A percentile compares a stretch with the other conserved stretches of the same genome.
phyloP scores from a whole-genome alignment of 2,113 vertebrate species.

The Heterocephalus glaber region DNA sequence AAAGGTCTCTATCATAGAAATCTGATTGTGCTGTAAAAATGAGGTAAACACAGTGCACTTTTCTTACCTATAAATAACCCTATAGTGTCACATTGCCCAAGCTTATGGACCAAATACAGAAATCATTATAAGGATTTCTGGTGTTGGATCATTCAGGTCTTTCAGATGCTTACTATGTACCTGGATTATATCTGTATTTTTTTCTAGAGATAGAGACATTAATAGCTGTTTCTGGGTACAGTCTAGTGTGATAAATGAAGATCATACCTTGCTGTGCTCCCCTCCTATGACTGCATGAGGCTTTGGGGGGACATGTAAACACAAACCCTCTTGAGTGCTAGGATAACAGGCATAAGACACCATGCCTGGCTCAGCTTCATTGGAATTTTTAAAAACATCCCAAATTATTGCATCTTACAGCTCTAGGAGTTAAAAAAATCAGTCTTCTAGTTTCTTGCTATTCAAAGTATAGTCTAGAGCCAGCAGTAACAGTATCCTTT shows the following conservation, averaged over 20 bases:
- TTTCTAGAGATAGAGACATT: background rate
- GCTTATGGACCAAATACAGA: background rate
- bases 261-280: background rate
- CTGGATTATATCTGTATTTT: background rate
- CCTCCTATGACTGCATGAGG: background rate
- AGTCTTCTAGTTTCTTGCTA: background rate
- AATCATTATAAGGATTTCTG: constrained; percentile 10
- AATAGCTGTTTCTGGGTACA: background rate
- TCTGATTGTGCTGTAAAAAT: constrained; percentile 1
- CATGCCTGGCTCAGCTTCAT: background rate
- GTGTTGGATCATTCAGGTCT: background rate
- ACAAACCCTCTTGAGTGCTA: background rate
- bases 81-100: background rate
- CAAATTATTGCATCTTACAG: background rate
- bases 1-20: constrained; percentile 11
- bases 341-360: background rate
- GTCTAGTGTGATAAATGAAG: background rate
- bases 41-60: background rate
- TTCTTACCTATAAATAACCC: background rate
- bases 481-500: background rate
- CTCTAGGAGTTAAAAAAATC: background rate
- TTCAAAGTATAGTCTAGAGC: background rate
- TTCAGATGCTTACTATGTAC: background rate
- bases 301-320: background rate
- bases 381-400: background rate